Evolutionary conservation across 2,797 vertebrate genomes (phyloP), one percentile per base, ranked within the genome.

Genomic region (Xiphophorus birchmanni): DNA sequence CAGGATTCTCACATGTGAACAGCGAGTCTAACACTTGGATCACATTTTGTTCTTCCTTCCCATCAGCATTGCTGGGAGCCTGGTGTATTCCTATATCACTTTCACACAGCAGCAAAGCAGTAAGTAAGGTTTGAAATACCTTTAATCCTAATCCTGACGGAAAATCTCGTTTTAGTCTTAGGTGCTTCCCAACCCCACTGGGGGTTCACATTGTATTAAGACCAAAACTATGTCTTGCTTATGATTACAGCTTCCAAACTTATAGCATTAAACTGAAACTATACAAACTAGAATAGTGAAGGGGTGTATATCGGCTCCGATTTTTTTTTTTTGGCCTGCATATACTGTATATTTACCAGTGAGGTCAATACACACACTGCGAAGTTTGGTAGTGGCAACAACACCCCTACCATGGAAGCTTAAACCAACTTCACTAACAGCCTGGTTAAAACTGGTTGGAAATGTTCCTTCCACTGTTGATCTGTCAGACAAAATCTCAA

Each of bases 81-180:
- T 99, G 95, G 97, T 98, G 48, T 99, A 99, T 83, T 99, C 98
- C 65, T 97, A 98, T 83, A 97, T 99, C 93, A 98, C 97, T 6
- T 98, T 99, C 94, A 97, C 96, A 0, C 97, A 98, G 90, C 97
- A 98, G 82, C 97, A 97, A 48, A 88, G 92, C 80, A 97, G 83
- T 96, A 97, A 97, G 93, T 95, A 89, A 9, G 2, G 54, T 17
- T 44, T 44, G 13, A 17, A 0, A 71, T 44, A 26, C 11, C 67
- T 26, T 42, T 1, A 71, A 7, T 71, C 67, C 2, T 71, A 26
- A 71, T 71, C 67, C 67, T 44, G 1, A 13, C 0, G 26, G 67
- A 71, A 26, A 26, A 26, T 26, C 23, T 5, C 5, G 13, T 58
- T 58, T 58, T 58, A 13, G 11, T 29, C n/a, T 29, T 13, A 5